A percentile compares a stretch with the other conserved stretches of the same genome.
phyloP scores from a whole-genome alignment of 2,113 vertebrate genomes.

The Castor canadensis region DNA sequence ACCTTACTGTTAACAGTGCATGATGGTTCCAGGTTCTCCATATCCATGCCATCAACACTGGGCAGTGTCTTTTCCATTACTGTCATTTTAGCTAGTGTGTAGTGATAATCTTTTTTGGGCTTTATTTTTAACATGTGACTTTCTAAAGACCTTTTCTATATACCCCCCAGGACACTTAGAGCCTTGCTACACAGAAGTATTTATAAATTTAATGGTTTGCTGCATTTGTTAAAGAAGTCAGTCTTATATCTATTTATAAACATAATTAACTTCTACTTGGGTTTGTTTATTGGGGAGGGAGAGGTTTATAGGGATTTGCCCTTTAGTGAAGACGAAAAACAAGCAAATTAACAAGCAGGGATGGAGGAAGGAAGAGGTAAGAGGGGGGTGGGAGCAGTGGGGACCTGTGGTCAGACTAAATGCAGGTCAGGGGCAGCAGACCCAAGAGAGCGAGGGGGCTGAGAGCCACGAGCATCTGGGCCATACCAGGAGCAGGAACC shows the following conservation, averaged over 20 bases:
- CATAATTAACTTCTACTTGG: conserved; percentile 3
- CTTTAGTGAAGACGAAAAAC: not conserved
- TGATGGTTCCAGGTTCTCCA: not conserved
- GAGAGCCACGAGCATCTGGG: fast-evolving
- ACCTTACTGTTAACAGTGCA: not conserved
- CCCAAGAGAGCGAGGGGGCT: not conserved
- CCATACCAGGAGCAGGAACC: not conserved
- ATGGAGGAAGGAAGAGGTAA: not conserved
- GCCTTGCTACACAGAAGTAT: not conserved
- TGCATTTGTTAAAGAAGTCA: not conserved
- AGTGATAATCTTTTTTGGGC: not conserved
- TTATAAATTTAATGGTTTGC: not conserved
- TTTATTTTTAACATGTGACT: not conserved
- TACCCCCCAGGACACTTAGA: not conserved
- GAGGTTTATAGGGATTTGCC: not conserved
- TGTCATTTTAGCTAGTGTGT: not conserved
- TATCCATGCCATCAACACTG: not conserved
- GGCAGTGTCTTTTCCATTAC: not conserved
- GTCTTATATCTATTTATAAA: not conserved
- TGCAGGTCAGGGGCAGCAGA: no score
- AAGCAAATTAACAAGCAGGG: not conserved
- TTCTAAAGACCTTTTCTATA: not conserved
- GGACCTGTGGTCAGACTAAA: not conserved
- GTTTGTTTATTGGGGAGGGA: not conserved
- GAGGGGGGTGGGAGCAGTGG: no score